phyloP scores from a whole-genome alignment of 1,140 invertebrate genomes.

The Ceratina japonica region DNA sequence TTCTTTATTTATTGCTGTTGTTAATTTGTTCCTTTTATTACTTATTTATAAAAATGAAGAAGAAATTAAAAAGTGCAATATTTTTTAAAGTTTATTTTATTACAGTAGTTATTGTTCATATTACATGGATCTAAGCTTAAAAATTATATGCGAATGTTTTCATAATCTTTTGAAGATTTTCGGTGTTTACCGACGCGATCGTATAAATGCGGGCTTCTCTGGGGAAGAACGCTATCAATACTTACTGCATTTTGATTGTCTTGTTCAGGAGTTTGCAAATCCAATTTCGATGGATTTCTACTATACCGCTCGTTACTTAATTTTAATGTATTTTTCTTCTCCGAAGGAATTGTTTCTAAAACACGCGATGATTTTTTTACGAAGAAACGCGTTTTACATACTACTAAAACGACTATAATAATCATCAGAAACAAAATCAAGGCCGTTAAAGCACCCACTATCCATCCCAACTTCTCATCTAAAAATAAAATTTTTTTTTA shows the following conservation, averaged over 20 bases:
- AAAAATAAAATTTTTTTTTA: conserved; percentile 5
- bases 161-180: conserved; percentile 51
- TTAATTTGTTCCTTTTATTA: not conserved
- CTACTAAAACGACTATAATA: conserved; percentile 72
- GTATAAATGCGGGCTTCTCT: conserved; percentile 67
- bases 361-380: conserved; percentile 58
- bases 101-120: not conserved
- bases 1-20: conserved; percentile 26
- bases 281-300: conserved; percentile 55
- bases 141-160: conserved; percentile 57
- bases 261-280: conserved; percentile 60
- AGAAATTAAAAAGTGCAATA: not conserved
- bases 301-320: conserved; percentile 39
- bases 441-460: conserved; percentile 74
- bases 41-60: not conserved
- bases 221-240: conserved; percentile 62
- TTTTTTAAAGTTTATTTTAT: conserved; percentile 16
- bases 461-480: conserved; percentile 75
- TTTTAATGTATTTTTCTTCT: conserved; percentile 46
- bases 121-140: not conserved
- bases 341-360: conserved; percentile 64
- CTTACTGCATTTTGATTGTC: conserved; percentile 40
- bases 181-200: conserved; percentile 53
- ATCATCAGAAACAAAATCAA: conserved; percentile 74
- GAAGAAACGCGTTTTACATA: conserved; percentile 71